Percentiles rank a stretch among this genome's conserved stretches.
phyloP scores from a whole-genome alignment of 2,888 invertebrate species.

The Octonoba sinensis region DNA sequence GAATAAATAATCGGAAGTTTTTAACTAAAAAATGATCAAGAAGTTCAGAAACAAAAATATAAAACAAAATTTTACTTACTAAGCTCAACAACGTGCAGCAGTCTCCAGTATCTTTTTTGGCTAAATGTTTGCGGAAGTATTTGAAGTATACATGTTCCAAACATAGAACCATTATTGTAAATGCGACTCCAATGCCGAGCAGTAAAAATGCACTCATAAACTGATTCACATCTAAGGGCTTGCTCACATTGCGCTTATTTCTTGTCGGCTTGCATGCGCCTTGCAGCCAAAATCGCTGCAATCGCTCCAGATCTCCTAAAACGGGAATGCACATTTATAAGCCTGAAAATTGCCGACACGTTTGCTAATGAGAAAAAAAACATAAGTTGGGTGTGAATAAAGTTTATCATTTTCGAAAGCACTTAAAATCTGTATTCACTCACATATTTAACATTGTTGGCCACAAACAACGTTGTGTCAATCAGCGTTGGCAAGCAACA shows the following conservation, averaged over 20 bases:
- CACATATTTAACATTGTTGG: too few species aligned
- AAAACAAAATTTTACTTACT: constrained; percentile 75
- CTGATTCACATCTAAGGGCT: constrained; percentile 77
- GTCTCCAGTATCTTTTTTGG: constrained; percentile 89
- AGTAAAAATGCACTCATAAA: constrained; percentile 97
- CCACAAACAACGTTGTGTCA: too few species aligned
- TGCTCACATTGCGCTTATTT: constrained; percentile 79
- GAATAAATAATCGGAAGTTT: too few species aligned
- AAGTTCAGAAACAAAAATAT: too few species aligned
- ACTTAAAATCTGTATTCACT: too few species aligned
- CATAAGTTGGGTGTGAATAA: background rate
- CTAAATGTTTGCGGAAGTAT: constrained; percentile 85
- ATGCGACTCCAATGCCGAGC: constrained; percentile 91
- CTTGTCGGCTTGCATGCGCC: constrained; percentile 94
- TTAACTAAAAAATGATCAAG: too few species aligned
- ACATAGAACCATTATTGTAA: constrained; percentile 87
- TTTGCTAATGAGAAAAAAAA: background rate
- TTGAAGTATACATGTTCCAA: constrained; percentile 96
- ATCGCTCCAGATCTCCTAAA: constrained; percentile 89
- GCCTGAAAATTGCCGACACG: background rate
- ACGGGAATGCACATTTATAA: background rate
- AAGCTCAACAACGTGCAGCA: constrained; percentile 95
- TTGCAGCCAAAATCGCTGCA: constrained; percentile 94
- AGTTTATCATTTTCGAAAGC: too few species aligned
- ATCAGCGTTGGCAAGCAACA: too few species aligned